Evolutionary conservation across 2,888 invertebrate genomes (phyloP), one percentile per base, ranked within the genome.

Genomic region (Macroteleia sp.): DNA sequence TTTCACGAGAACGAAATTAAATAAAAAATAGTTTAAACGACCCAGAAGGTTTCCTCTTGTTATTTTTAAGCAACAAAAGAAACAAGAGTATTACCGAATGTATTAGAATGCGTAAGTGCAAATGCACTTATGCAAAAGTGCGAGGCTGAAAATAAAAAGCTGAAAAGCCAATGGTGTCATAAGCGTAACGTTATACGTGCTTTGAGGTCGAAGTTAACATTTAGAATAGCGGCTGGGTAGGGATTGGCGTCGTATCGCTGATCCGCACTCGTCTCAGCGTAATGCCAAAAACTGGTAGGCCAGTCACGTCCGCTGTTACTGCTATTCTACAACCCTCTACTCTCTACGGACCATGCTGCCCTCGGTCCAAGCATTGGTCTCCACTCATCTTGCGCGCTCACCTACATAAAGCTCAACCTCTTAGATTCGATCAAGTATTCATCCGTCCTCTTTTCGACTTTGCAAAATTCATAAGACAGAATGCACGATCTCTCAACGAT

Each of bases 171-270:
- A 69, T 76, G 76, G 66, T 61, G 73, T 71, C 70, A 79, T 67
- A 56, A 79, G 70, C 56, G 71, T 75, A 70, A 75, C 74, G 64
- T 54, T 78, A 62, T 81, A 74, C 76, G 80, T 77, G 80, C 78
- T 78, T 71, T 66, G 75, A 62, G 66, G 75, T 42, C 20, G 59
- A 62, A 76, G 75, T 79, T 66, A 69, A 79, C 64, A 79, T 76
- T 79, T 76, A 73, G 79, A 80, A 79, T 79, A 73, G 74, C 48
- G 50, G 71, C 75, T 75, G 84, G 76, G 71, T 79, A 81, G 87
- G 82, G 84, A 88, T 87, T 86, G 87, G 85, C 84, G 83, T 84
- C 85, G 86, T 89, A 88, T 85, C 88, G 86, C 83, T 87, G 87
- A 88, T 89, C 87, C 87, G 81, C 80, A 71, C 83, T 87, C 87